Evolutionary conservation across 2,797 vertebrate species (phyloP).

Genomic region (Macropodus opercularis): DNA sequence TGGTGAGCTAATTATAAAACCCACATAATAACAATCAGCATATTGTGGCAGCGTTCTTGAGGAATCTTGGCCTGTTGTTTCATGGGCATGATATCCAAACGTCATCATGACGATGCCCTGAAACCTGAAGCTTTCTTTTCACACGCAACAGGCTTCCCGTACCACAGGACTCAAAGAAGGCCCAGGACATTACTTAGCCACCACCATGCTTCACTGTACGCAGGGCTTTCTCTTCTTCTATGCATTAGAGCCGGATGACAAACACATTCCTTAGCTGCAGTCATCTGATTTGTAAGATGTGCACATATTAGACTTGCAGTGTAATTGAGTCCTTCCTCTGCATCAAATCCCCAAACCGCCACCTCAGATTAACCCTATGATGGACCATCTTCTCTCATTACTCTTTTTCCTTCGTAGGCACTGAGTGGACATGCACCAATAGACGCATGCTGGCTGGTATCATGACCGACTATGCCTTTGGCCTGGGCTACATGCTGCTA

Average conservation of each 20-base stretch:
- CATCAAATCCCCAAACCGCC: slow-evolving; percentile 26
- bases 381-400: too few species aligned
- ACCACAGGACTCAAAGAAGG: too few species aligned
- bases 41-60: too few species aligned
- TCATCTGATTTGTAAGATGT: neutral
- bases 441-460: slow-evolving; percentile 82
- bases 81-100: too few species aligned
- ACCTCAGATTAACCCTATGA: neutral
- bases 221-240: too few species aligned
- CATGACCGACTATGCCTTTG: slow-evolving; percentile 78
- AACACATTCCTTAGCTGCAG: neutral
- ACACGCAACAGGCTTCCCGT: too few species aligned
- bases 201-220: too few species aligned
- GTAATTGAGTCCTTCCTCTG: slow-evolving; percentile 11
- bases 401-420: slow-evolving; percentile 67
- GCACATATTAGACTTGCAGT: neutral
- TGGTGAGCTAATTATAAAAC: neutral
- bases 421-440: slow-evolving; percentile 88
- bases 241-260: neutral
- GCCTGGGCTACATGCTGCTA: slow-evolving; percentile 84
- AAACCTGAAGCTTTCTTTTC: too few species aligned
- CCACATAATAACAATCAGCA: too few species aligned
- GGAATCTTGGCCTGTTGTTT: too few species aligned
- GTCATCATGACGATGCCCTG: too few species aligned
- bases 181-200: too few species aligned